phyloP scores from a whole-genome alignment of 2,113 vertebrate species.

The Pachypanchax playfairii region DNA sequence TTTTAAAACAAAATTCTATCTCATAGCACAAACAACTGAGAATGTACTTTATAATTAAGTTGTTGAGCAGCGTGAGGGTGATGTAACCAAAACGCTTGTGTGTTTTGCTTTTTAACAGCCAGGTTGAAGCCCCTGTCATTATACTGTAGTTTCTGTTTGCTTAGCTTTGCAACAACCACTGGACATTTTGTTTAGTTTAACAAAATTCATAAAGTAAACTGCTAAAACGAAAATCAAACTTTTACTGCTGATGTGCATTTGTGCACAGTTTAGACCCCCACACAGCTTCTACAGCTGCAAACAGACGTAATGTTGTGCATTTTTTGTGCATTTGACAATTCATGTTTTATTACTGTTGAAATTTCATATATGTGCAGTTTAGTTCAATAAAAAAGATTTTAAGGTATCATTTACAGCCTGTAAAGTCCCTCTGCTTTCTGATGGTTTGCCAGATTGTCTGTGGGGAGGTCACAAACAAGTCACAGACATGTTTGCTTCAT shows the following conservation, averaged over 20 bases:
- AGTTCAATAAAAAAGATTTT: conserved; percentile 40
- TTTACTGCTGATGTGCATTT: background rate
- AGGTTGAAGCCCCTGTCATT: conserved; percentile 50
- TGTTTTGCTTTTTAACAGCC: conserved; percentile 41
- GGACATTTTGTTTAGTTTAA: conserved; percentile 30
- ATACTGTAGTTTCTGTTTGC: conserved; percentile 37
- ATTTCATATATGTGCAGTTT: conserved; percentile 16
- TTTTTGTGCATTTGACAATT: background rate
- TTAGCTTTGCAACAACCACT: conserved; percentile 43
- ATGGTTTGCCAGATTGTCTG: conserved; percentile 46
- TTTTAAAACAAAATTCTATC: conserved; percentile 4
- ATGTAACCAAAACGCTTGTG: conserved; percentile 39
- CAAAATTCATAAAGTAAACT: conserved; percentile 14
- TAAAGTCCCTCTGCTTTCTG: conserved; percentile 35
- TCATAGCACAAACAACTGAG: background rate
- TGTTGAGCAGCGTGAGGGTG: conserved; percentile 22
- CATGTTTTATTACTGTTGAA: background rate
- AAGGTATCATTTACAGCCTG: conserved; percentile 32
- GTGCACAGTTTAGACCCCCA: too few relatives aligned
- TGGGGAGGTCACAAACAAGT: conserved; percentile 68
- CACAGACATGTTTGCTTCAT: conserved; percentile 56
- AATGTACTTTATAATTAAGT: background rate
- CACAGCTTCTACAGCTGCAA: too few relatives aligned
- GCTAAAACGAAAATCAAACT: conserved; percentile 30
- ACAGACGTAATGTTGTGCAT: background rate